phyloP scores from a whole-genome alignment of 2,888 invertebrate genomes.

The Luperina nickerlii region DNA sequence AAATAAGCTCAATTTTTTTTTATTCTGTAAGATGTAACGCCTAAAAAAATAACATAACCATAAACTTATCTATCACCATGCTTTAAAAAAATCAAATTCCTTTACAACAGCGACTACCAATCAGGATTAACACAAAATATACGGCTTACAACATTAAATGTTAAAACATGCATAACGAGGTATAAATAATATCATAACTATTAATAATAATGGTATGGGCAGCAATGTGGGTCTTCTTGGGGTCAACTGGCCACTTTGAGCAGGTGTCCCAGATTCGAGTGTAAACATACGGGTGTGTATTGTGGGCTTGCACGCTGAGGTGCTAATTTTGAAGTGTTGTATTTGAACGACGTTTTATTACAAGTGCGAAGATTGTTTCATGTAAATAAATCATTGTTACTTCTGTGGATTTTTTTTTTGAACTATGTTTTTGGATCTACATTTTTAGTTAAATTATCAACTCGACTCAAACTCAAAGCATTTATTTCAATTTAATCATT shows the following conservation, averaged over 20 bases:
- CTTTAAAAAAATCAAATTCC: constrained; percentile 19
- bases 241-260: constrained; percentile 69
- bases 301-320: constrained; percentile 19
- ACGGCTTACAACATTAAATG: constrained; percentile 34
- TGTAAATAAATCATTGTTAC: background rate
- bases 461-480: too few species aligned
- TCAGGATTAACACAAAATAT: constrained; percentile 43
- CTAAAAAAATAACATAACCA: constrained; percentile 17
- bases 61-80: constrained; percentile 30
- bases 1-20: constrained; percentile 3
- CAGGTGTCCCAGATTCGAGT: constrained; percentile 73
- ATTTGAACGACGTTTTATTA: constrained; percentile 19
- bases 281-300: constrained; percentile 56
- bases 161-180: constrained; percentile 51
- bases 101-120: constrained; percentile 11
- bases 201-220: constrained; percentile 59
- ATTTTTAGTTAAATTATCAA: background rate
- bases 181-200: constrained; percentile 57
- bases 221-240: constrained; percentile 48
- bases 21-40: background rate
- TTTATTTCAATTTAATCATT: too few species aligned
- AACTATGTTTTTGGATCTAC: background rate
- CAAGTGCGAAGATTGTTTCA: constrained; percentile 2
- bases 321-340: constrained; percentile 33
- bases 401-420: too few species aligned